Evolutionary conservation across 1,140 invertebrate genomes (phyloP).

Genomic region (Drosophila elegans): DNA sequence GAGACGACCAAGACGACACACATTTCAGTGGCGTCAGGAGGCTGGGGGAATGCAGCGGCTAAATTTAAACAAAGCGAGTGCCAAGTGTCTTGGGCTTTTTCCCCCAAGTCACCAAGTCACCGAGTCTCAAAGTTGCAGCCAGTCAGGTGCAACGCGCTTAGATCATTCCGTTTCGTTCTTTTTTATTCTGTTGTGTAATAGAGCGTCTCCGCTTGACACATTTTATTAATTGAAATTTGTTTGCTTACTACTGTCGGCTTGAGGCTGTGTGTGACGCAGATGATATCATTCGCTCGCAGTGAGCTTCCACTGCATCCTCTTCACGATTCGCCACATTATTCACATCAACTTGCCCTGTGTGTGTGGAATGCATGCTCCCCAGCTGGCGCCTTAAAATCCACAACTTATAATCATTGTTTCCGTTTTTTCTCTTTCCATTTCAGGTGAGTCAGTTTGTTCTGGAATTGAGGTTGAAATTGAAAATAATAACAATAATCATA

Average conservation of each 20-base stretch:
- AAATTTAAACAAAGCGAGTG: conserved; percentile 67
- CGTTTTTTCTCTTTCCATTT: conserved; percentile 64
- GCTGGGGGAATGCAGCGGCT: conserved; percentile 17
- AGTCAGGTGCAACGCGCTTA: conserved; percentile 65
- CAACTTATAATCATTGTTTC: conserved; percentile 44
- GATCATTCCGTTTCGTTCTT: conserved; percentile 8
- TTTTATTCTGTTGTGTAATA: conserved; percentile 53
- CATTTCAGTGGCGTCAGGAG: conserved; percentile 35
- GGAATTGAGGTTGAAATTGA: conserved; percentile 85
- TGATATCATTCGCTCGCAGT: conserved; percentile 23
- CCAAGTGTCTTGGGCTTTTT: conserved; percentile 48
- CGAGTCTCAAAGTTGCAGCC: conserved; percentile 4
- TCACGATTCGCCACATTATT: conserved; percentile 5
- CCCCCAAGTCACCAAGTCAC: conserved; percentile 28
- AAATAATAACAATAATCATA: conserved; percentile 85
- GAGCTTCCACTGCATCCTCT: conserved; percentile 11
- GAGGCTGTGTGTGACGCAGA: conserved; percentile 28
- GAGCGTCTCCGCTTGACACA: conserved; percentile 77
- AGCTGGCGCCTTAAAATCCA: conserved; percentile 3
- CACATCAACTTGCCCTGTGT: conserved; percentile 11
- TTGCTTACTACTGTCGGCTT: conserved; percentile 57
- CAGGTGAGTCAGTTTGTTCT: conserved; percentile 85
- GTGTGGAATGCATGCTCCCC: neutral
- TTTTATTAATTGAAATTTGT: conserved; percentile 82
- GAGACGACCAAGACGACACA: conserved; percentile 59